Conservation (phyloP, 2,797 vertebrate species). For the Melanotaenia nigrans region DNA sequence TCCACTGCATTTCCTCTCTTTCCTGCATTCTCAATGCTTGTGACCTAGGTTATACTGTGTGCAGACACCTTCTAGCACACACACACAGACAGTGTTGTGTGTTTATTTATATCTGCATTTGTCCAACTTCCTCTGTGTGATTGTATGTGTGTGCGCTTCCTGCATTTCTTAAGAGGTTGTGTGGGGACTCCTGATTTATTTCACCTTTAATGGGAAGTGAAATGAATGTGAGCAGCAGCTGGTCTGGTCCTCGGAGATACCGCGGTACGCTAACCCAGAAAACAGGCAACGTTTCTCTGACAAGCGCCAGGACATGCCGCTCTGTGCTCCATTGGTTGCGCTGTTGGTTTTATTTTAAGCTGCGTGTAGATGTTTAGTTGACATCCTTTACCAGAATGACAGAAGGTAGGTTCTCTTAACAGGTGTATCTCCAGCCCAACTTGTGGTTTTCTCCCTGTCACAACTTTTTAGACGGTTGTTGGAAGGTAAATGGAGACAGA, state of each 20-base stretch:
- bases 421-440: constrained; percentile 28
- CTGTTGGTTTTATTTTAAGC: constrained; percentile 65
- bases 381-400: constrained; percentile 29
- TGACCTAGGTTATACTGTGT: constrained; percentile 55
- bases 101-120: constrained; percentile 42
- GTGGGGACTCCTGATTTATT: constrained; percentile 82
- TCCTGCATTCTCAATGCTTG: constrained; percentile 61
- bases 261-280: constrained; percentile 77
- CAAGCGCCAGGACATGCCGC: constrained; percentile 53
- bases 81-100: constrained; percentile 20
- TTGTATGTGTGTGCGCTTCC: constrained; percentile 49
- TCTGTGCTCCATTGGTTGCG: constrained; percentile 47
- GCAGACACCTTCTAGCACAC: constrained; percentile 46
- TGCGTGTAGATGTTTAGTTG: constrained; percentile 45
- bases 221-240: constrained; percentile 84
- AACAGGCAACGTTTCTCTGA: constrained; percentile 62
- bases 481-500: constrained; percentile 70
- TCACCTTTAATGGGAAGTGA: constrained; percentile 84
- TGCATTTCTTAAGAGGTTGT: constrained; percentile 67
- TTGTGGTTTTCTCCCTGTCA: constrained; percentile 27
- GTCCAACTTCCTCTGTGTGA: constrained; percentile 44
- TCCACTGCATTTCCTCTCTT: constrained; percentile 57
- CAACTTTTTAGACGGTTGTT: constrained; percentile 59
- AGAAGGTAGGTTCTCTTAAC: constrained; percentile 29
- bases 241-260: constrained; percentile 80